Evolutionary conservation across 2,797 vertebrate species (phyloP), one percentile per base, ranked within the genome.

Genomic region (Betta splendens): DNA sequence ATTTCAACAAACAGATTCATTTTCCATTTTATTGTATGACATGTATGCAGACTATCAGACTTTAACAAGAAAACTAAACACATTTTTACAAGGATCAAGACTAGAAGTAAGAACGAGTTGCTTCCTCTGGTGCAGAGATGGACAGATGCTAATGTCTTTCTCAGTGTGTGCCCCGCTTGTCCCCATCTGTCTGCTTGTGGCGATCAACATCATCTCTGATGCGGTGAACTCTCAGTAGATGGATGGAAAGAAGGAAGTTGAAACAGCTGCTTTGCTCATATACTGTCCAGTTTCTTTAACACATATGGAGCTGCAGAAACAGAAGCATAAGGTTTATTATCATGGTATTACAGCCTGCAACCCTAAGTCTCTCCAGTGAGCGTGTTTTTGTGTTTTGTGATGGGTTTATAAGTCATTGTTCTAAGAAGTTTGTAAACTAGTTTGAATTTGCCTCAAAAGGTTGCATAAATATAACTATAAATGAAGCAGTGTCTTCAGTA

Each of bases 221-320:
- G 73, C 7, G 53, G 62, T 35, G 23, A 61, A 59, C 65, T n/a
- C 49, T 67, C 22, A 38, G 63, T 43, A 23, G 76, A 65, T 61
- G 75, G 40, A 16, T 5, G 37, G 25, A 33, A 28, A 44, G 48
- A 13, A n/a, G n/a, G n/a, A n/a, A n/a, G n/a, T n/a, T 17, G 64
- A 15, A 33, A 13, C n/a, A 13, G 66, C 17, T 50, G 49, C 38
- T 66, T 13, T 0, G 1, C 17, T 93, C 84, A 93, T 80, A 93
- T 93, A 86, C 92, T 93, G 89, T 93, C 92, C 84, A 93, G 75
- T 71, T 93, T 92, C 85, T 92, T 92, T 44, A 93, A 66, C 53
- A 93, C 89, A 59, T 86, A 93, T 0, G 92, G 92, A 3, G 91
- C 92, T 93, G 78, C 21, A 50, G 65, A 70, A 6, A 46, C 4